phyloP scores from a whole-genome alignment of 2,888 invertebrate species.

The Arctia plantaginis region DNA sequence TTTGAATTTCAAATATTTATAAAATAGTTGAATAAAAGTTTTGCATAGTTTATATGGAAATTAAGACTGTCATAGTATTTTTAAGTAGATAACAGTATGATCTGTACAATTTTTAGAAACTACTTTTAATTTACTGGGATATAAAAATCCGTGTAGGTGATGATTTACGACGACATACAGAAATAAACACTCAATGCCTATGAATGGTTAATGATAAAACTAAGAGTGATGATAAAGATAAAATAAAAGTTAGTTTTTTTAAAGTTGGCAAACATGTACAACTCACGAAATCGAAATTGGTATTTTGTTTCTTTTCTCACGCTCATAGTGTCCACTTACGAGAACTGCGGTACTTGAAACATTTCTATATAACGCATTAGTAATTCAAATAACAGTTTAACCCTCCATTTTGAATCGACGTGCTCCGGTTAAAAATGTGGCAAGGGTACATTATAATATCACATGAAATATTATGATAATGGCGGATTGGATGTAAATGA shows the following conservation, averaged over 20 bases:
- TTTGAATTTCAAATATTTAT: not conserved
- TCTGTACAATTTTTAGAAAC: too few species aligned
- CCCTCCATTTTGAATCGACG: constrained; percentile 22
- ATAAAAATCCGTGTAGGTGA: too few species aligned
- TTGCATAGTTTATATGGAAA: too few species aligned
- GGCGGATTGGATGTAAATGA: not conserved
- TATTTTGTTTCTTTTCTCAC: not conserved
- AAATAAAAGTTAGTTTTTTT: too few species aligned
- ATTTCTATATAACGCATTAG: constrained; percentile 8
- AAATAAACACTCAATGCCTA: too few species aligned
- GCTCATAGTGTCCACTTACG: not conserved
- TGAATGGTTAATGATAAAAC: too few species aligned
- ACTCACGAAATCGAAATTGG: not conserved
- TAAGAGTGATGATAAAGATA: too few species aligned
- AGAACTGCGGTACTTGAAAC: not conserved
- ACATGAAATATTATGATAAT: constrained; percentile 25
- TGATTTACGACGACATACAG: too few species aligned
- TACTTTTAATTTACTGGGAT: too few species aligned
- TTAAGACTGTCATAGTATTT: too few species aligned
- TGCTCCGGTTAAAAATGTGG: constrained; percentile 18
- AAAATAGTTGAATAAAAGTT: too few species aligned
- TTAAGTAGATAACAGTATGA: too few species aligned
- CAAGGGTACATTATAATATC: constrained; percentile 13
- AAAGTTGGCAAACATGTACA: not conserved
- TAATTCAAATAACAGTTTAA: constrained; percentile 26